Percentiles rank a stretch among this genome's conserved stretches.
Evolutionary conservation across 2,888 invertebrate species (phyloP).

Genomic region (Drosophila falleni): DNA sequence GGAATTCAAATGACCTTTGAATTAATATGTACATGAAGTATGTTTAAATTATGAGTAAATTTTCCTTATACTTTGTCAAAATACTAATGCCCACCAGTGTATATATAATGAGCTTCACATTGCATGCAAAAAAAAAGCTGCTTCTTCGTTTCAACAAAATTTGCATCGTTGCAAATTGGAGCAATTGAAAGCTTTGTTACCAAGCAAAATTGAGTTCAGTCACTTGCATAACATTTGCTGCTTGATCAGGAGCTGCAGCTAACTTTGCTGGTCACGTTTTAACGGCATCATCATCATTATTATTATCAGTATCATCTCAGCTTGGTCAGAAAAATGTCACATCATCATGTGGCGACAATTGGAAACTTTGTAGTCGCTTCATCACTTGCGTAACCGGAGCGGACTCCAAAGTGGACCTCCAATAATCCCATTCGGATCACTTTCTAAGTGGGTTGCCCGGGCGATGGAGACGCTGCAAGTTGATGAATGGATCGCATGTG

Average conservation of each 20-base stretch:
- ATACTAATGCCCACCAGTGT: not conserved
- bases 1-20: too few species aligned
- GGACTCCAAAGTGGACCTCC: constrained; percentile 26
- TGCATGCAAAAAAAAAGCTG: not conserved
- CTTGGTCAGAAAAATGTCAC: constrained; percentile 44
- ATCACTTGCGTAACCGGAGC: constrained; percentile 45
- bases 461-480: not conserved
- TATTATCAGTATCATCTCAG: too few species aligned
- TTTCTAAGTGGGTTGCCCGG: constrained; percentile 59
- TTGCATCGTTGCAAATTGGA: constrained; percentile 6
- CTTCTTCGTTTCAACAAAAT: too few species aligned
- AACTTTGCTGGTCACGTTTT: constrained; percentile 42
- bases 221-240: constrained; percentile 39
- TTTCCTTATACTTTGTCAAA: too few species aligned
- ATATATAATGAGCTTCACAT: not conserved
- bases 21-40: too few species aligned
- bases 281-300: too few species aligned
- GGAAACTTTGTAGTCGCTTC: constrained; percentile 9
- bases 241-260: constrained; percentile 30
- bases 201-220: not conserved
- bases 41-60: too few species aligned
- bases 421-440: constrained; percentile 73
- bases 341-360: constrained; percentile 41
- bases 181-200: constrained; percentile 4
- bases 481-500: constrained; percentile 20